Percentiles rank a stretch among this genome's conserved stretches.
Evolutionary conservation across 2,888 invertebrate species (phyloP).

Genomic region (Orchesella flavescens): DNA sequence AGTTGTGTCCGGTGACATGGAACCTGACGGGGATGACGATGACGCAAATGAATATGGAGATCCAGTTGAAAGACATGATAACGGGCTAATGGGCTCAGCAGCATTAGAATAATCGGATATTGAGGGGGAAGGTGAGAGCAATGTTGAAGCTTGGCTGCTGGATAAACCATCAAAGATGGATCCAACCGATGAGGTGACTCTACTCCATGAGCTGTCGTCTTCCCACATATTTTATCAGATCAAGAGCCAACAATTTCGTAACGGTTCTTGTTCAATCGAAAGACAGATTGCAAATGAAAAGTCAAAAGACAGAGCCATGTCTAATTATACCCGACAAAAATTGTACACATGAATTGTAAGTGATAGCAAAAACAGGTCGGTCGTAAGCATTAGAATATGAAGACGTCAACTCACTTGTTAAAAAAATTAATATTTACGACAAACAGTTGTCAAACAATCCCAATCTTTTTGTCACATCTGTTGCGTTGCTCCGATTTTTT

Average conservation of each 20-base stretch:
- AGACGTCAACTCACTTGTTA: slow-evolving; percentile 12
- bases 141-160: neutral
- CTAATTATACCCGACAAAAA: slow-evolving; percentile 34
- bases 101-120: neutral
- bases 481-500: neutral
- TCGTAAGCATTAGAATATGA: too few relatives aligned
- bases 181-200: slow-evolving; percentile 6
- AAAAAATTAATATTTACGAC: slow-evolving; percentile 53
- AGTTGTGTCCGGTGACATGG: slow-evolving; percentile 47
- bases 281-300: slow-evolving; percentile 40
- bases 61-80: slow-evolving; percentile 8
- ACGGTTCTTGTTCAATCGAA: neutral
- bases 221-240: slow-evolving; percentile 33
- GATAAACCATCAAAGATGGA: neutral
- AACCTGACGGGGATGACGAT: neutral
- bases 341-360: neutral
- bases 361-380: neutral
- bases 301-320: slow-evolving; percentile 24
- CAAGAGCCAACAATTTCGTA: neutral
- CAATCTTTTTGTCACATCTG: neutral
- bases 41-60: slow-evolving; percentile 33
- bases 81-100: slow-evolving; percentile 28
- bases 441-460: slow-evolving; percentile 45
- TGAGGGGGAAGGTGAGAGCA: neutral
- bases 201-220: slow-evolving; percentile 25